These are phyloP conservation scores for Premnoplex brunnescens DNA, from an alignment of 2,797 vertebrate genomes.

Conservation along the genomic window DNA sequence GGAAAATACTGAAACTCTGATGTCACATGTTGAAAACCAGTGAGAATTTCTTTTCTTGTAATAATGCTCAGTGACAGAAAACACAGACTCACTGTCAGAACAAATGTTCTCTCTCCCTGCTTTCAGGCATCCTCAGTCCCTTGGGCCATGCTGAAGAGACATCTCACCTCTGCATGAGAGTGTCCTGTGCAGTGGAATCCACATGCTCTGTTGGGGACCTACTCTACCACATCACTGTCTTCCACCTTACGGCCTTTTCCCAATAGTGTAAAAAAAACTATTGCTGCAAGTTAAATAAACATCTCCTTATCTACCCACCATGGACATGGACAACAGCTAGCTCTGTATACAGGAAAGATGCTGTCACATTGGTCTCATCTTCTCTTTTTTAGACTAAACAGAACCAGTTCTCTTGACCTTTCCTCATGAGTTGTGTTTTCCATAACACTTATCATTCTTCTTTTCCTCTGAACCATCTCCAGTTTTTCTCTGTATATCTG, in stretches of 20 bases:
- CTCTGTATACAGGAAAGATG: not conserved
- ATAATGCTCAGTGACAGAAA: not conserved
- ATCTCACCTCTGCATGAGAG: not conserved
- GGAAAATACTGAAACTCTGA: not conserved
- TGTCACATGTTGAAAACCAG: not conserved
- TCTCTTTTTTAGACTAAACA: constrained; percentile 32
- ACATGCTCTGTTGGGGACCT: not conserved
- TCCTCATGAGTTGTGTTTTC: not conserved
- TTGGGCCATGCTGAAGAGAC: not conserved
- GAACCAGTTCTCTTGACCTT: not conserved
- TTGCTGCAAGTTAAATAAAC: not conserved
- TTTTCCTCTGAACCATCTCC: not conserved
- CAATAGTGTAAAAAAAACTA: not conserved
- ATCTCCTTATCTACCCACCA: not conserved
- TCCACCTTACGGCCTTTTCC: not conserved
- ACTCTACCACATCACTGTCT: not conserved
- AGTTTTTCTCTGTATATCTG: not conserved
- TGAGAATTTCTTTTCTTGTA: not conserved
- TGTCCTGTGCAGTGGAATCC: not conserved
- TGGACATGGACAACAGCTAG: not conserved
- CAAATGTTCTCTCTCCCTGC: not conserved
- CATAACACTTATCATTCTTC: not conserved
- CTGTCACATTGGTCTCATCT: not conserved
- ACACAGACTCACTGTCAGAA: not conserved
- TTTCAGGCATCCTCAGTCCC: not conserved